Base-by-base conservation (phyloP, 2,797 vertebrate species). In the Austrolebias charrua region DNA sequence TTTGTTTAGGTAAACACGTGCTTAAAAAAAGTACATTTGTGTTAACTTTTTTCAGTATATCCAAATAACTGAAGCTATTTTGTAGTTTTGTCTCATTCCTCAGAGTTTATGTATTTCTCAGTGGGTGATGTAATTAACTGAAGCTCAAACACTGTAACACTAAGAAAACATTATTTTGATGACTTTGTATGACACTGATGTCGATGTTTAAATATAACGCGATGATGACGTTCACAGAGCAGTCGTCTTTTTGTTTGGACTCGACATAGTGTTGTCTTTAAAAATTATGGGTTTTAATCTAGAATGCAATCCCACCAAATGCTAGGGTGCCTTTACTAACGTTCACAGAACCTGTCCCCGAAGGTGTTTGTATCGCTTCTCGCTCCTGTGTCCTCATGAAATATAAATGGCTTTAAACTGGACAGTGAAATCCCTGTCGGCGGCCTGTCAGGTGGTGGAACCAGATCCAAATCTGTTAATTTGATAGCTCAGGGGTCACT, bases 111-210 rank as follows among this genome's bases (percentile, higher is more conserved):
- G 60, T 60, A 60, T 81, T 82, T 85, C 64, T 86, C 56, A 55
- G 75, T 78, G 72, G 75, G 59, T 81, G 66, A 71, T 82, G 80
- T 90, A 64, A 83, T 74, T 69, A 80, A 76, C 68, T 79, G 80
- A 82, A 80, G 65, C 79, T 90, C 78, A 62, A 83, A 80, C 85
- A 81, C 88, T 89, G 86, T 88, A 88, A 90, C 87, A 88, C 81
- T 85, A 76, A 82, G 49, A 80, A 71, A 44, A 75, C 51, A 15
- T 74, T 81, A 81, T 86, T 89, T 87, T 83, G 60, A 86, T 82
- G 81, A 79, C 79, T 89, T 90, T 87, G 78, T 88, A 81, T 89
- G 81, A 86, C 86, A 89, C 88, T 88, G 84, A 89, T 89, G 82
- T 86, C 69, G 72, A 63, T 83, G 88, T 91, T 73, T 63, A 85